Evolutionary conservation across 2,888 invertebrate species (phyloP).

Genomic region (Julus scandinavius): DNA sequence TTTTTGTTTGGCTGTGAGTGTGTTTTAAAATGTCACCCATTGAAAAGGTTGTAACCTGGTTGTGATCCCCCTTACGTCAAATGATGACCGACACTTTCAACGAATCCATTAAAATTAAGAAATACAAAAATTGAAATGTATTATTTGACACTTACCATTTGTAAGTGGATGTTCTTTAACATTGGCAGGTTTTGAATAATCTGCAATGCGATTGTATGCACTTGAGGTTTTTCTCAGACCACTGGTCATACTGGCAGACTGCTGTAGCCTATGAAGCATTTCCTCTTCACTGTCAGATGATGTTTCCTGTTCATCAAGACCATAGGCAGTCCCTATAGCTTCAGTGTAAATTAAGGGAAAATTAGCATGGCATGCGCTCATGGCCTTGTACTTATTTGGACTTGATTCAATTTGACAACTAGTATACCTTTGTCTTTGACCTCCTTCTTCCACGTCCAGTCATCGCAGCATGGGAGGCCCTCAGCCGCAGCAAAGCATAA

Average conservation of each 20-base stretch:
- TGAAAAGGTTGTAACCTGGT: too few species aligned
- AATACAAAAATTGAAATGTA: neutral
- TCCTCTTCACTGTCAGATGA: slow-evolving; percentile 83
- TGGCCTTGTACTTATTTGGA: neutral
- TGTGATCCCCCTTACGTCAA: too few species aligned
- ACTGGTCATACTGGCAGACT: slow-evolving; percentile 59
- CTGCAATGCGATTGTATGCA: slow-evolving; percentile 50
- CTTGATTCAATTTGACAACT: neutral
- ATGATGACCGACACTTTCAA: too few species aligned
- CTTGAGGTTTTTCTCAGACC: slow-evolving; percentile 55
- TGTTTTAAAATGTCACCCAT: too few species aligned
- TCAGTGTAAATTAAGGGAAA: neutral
- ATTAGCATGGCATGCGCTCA: too few species aligned
- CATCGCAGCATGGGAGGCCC: slow-evolving; percentile 74
- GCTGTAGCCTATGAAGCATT: slow-evolving; percentile 72
- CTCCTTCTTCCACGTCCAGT: slow-evolving; percentile 61
- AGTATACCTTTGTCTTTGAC: slow-evolving; percentile 56
- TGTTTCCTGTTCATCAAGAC: slow-evolving; percentile 74
- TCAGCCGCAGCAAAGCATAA: slow-evolving; percentile 75
- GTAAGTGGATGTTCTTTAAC: neutral
- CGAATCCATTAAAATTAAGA: too few species aligned
- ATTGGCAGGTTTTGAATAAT: neutral
- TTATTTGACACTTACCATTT: neutral
- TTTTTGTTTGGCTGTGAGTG: too few species aligned
- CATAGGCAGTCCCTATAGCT: slow-evolving; percentile 71